phyloP scores from a whole-genome alignment of 2,888 invertebrate species.

The Drosophila hawaiiensis region DNA sequence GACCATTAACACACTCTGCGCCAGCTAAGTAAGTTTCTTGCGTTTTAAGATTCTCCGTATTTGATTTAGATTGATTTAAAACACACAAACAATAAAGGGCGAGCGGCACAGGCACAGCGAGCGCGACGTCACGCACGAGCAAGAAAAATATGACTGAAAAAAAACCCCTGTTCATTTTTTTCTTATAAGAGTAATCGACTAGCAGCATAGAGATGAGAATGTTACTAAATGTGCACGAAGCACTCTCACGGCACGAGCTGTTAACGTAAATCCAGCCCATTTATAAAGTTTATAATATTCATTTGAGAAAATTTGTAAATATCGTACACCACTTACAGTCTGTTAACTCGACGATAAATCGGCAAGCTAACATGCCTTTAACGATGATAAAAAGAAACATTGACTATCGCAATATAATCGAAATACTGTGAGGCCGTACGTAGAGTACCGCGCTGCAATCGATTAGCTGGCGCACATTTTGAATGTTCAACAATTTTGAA shows the following conservation, averaged over 20 bases:
- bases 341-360: constrained; percentile 2
- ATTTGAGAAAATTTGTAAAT: background rate
- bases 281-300: no score
- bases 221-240: background rate
- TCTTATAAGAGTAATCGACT: constrained; percentile 46
- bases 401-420: background rate
- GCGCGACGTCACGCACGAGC: constrained; percentile 56
- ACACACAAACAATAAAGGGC: constrained; percentile 52
- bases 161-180: constrained; percentile 35
- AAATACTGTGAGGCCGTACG: no score
- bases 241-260: constrained; percentile 1
- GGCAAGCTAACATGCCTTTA: background rate
- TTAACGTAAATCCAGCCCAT: background rate
- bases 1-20: constrained; percentile 26
- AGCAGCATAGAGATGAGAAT: constrained; percentile 29
- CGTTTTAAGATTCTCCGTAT: constrained; percentile 48
- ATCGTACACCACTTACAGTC: background rate
- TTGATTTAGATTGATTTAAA: constrained; percentile 43
- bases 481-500: background rate
- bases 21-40: constrained; percentile 49
- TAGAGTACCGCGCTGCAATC: background rate
- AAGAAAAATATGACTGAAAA: constrained; percentile 52
- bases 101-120: constrained; percentile 33
- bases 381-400: background rate
- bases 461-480: background rate